Conservation (phyloP, 2,113 vertebrate genomes). For the Chamaea fasciata region DNA sequence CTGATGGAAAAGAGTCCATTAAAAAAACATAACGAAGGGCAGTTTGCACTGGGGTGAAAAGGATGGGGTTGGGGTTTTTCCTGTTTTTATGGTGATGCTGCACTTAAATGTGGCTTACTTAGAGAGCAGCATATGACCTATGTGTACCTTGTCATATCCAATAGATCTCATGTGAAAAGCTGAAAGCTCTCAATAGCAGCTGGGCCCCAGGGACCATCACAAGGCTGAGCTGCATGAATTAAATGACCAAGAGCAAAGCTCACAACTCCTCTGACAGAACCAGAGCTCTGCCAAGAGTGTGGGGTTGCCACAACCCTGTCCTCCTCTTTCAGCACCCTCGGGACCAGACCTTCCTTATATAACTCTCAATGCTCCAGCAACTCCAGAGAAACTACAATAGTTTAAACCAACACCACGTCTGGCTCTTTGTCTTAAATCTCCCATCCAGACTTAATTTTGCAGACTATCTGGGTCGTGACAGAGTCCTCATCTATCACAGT, state of each 20-base stretch:
- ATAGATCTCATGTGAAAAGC: background rate
- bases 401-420: constrained; percentile 17
- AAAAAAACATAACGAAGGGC: background rate
- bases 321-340: background rate
- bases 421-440: constrained; percentile 33
- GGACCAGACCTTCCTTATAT: background rate
- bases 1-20: background rate
- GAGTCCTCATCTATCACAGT: background rate
- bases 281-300: background rate
- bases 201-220: background rate
- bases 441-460: constrained; percentile 3
- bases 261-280: background rate
- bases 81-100: background rate
- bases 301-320: background rate
- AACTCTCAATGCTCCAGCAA: background rate
- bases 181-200: constrained; percentile 7
- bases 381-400: background rate
- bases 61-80: background rate
- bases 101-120: background rate
- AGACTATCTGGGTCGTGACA: background rate
- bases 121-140: background rate
- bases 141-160: constrained; percentile 28
- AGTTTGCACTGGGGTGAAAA: background rate
- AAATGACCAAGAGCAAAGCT: background rate
- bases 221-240: background rate